Evolutionary conservation across 30 jellyfish, hydroid and myxozoan genomes (phyloP).

Genomic region (Haliclystus octoradiatus): DNA sequence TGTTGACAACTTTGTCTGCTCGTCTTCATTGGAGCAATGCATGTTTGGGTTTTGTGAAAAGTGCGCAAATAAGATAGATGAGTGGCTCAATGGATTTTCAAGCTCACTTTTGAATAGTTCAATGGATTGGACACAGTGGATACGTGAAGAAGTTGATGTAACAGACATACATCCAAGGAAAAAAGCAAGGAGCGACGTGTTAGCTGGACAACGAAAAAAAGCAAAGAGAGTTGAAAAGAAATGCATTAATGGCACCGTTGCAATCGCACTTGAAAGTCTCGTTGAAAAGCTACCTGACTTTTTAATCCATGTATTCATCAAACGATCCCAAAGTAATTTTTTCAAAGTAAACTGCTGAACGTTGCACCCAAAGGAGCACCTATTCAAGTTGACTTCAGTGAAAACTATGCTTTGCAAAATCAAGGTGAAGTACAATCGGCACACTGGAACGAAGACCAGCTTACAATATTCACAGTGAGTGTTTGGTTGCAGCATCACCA

Average conservation of each 20-base stretch:
- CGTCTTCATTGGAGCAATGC: constrained; percentile 19
- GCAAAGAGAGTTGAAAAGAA: constrained; percentile 27
- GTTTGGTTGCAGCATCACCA: too few relatives aligned
- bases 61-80: constrained; percentile 16
- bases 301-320: constrained; percentile 22
- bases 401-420: constrained; percentile 30
- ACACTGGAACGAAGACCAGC: constrained; percentile 33
- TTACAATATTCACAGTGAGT: not conserved
- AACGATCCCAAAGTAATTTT: constrained; percentile 20
- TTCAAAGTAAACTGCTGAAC: too few relatives aligned
- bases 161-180: constrained; percentile 3
- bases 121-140: constrained; percentile 22
- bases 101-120: constrained; percentile 28
- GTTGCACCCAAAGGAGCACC: constrained; percentile 34
- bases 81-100: constrained; percentile 13
- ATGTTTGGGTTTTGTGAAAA: constrained; percentile 33
- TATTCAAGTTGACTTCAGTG: constrained; percentile 39
- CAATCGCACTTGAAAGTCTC: constrained; percentile 16
- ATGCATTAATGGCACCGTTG: constrained; percentile 30
- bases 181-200: not conserved
- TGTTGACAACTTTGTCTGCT: constrained; percentile 38
- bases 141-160: not conserved
- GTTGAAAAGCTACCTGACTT: constrained; percentile 31
- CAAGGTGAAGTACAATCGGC: constrained; percentile 47
- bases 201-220: too few relatives aligned